These are phyloP conservation scores for Nephrotoma flavescens DNA, from an alignment of 2,888 invertebrate species.

Conservation along the genomic window DNA sequence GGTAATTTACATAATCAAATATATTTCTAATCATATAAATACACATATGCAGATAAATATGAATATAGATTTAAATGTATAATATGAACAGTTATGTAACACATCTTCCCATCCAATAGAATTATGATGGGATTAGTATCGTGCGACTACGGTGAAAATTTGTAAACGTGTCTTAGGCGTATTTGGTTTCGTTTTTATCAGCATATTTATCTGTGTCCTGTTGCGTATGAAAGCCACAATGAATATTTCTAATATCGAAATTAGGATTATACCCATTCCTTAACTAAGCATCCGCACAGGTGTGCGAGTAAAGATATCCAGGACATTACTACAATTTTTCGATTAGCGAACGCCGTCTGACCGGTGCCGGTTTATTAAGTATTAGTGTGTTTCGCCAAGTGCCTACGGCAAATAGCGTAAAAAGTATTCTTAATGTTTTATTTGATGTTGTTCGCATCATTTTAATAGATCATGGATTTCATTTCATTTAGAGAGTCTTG, in stretches of 20 bases:
- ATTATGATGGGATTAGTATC: background rate
- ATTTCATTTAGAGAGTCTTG: no score
- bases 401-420: no score
- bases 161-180: background rate
- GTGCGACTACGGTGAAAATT: background rate
- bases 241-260: conserved; percentile 28
- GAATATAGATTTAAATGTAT: background rate
- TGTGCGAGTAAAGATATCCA: conserved; percentile 26
- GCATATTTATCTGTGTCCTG: background rate
- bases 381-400: no score
- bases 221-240: conserved; percentile 25
- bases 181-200: background rate
- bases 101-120: background rate
- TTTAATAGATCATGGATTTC: no score
- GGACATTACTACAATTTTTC: conserved; percentile 29
- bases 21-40: background rate
- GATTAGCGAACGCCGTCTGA: conserved; percentile 26
- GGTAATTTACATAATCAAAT: background rate
- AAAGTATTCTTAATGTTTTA: no score
- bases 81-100: background rate
- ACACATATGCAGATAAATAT: background rate
- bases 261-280: conserved; percentile 27
- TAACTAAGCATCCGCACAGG: conserved; percentile 30
- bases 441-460: no score
- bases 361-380: no score